Percentiles rank a stretch among this genome's conserved stretches.
These are phyloP conservation scores for Pogonognathellus flavescens DNA, from an alignment of 1,140 invertebrate genomes.

Conservation along the genomic window DNA sequence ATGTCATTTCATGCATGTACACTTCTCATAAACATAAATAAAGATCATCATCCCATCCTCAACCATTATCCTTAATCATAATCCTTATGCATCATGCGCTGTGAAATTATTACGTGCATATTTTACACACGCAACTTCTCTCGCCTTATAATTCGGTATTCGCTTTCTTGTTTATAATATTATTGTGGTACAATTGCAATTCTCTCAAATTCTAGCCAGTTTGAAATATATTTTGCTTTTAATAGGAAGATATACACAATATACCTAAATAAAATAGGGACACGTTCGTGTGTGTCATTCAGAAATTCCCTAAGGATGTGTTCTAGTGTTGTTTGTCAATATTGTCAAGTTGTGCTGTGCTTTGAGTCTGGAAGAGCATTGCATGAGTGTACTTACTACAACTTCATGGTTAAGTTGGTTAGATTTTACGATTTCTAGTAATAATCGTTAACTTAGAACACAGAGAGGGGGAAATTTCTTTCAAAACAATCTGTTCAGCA, in stretches of 20 bases:
- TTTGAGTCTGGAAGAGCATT: background rate
- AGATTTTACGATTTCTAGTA: conserved; percentile 45
- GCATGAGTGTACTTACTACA: background rate
- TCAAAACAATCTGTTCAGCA: conserved; percentile 48
- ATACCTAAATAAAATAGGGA: too few species aligned
- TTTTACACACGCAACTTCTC: too few species aligned
- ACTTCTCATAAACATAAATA: conserved; percentile 50
- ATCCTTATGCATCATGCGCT: background rate
- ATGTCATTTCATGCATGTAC: conserved; percentile 47
- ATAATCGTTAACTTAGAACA: conserved; percentile 47
- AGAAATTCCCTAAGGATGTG: background rate
- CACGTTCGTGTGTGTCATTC: too few species aligned
- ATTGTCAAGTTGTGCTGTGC: conserved; percentile 9
- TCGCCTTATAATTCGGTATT: too few species aligned
- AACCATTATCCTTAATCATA: background rate
- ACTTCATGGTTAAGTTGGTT: conserved; percentile 20
- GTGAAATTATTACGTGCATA: too few species aligned
- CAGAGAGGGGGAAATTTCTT: conserved; percentile 28
- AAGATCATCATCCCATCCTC: conserved; percentile 34
- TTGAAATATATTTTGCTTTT: too few species aligned
- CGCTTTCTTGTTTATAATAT: background rate
- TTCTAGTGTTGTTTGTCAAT: conserved; percentile 22
- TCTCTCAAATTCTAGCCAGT: background rate
- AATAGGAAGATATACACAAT: too few species aligned
- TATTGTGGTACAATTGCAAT: background rate